Evolutionary conservation across 2,113 vertebrate genomes (phyloP), one percentile per base, ranked within the genome.

Genomic region (Pterocles gutturalis): DNA sequence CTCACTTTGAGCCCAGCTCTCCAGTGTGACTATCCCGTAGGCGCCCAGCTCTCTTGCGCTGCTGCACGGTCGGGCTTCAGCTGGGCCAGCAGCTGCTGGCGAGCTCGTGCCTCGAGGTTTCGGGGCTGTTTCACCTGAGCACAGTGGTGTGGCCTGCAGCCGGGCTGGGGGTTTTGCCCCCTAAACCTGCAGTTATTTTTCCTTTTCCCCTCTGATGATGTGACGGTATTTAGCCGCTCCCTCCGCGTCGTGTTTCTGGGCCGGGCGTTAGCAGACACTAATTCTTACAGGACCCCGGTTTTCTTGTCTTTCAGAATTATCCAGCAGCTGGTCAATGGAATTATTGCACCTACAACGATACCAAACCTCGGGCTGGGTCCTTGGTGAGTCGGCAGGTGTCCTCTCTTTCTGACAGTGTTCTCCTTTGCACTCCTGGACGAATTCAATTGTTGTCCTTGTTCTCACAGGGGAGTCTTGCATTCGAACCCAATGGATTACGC

Each of bases 401-500:
- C 89, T 49, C 69, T 76, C 29, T 75, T 36, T 49, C 55, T 62
- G 51, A 13, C 24, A 8, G 19, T 15, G 33, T 60, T 20, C 65
- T 62, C 7, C 0, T 13, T 33, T 1, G 0, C 46, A 4, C 51
- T 80, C 34, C 60, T 9, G 7, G 70, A 41, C 31, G 4, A 55
- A 24, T 72, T 83, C 81, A 89, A 84, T 34, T 80, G 33, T 70
- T 94, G 64, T 95, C 73, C 95, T 82, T 92, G 51, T 96, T 85
- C 81, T 80, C 97, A 51, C 79, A 99, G 99, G 99, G 99, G 99
- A 13, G 98, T 99, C 97, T 98, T 99, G 97, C 99, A 99, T 96
- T 99, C 99, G 55, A 99, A 99, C 97, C 99, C 99, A 5, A 99
- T 99, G 99, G 99, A 99, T 98, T 99, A 99, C 5, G 99, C 99